A percentile compares a stretch with the other conserved stretches of the same genome.
phyloP scores from a whole-genome alignment of 2,888 invertebrate genomes.

The Tetrapedia diversipes region DNA sequence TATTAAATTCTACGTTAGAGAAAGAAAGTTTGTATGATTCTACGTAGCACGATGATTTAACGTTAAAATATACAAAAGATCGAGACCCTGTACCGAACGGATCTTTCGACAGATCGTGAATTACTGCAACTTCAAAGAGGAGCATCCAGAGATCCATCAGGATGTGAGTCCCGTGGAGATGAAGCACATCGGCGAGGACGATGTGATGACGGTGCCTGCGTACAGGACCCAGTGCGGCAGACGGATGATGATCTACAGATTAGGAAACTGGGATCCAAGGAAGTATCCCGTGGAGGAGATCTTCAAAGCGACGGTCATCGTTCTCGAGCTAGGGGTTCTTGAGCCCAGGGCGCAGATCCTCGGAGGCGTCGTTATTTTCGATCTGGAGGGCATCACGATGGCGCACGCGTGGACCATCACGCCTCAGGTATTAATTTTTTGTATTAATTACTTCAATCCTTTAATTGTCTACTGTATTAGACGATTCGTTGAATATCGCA shows the following conservation, averaged over 20 bases:
- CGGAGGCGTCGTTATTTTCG: constrained; percentile 91
- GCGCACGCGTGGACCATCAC: constrained; percentile 90
- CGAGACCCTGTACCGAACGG: too few species aligned
- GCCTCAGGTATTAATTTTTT: constrained; percentile 83
- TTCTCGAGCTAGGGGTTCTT: constrained; percentile 89
- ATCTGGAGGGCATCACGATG: constrained; percentile 88
- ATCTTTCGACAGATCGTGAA: constrained; percentile 86
- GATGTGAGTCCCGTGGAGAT: constrained; percentile 88
- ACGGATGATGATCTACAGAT: constrained; percentile 88
- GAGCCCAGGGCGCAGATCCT: constrained; percentile 90
- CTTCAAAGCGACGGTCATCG: constrained; percentile 88
- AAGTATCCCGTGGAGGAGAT: constrained; percentile 87
- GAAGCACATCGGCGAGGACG: constrained; percentile 87
- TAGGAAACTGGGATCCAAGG: constrained; percentile 91
- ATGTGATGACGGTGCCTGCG: constrained; percentile 89
- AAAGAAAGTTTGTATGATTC: too few species aligned
- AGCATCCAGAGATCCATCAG: constrained; percentile 88
- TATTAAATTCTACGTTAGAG: too few species aligned
- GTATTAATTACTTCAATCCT: too few species aligned
- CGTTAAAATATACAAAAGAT: too few species aligned
- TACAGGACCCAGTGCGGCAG: constrained; percentile 90
- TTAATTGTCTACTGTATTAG: too few species aligned
- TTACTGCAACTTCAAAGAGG: constrained; percentile 90
- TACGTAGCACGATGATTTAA: too few species aligned
- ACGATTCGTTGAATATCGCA: too few species aligned